Evolutionary conservation across 2,113 vertebrate species (phyloP), one percentile per base, ranked within the genome.

Genomic region (Hippolais icterina): DNA sequence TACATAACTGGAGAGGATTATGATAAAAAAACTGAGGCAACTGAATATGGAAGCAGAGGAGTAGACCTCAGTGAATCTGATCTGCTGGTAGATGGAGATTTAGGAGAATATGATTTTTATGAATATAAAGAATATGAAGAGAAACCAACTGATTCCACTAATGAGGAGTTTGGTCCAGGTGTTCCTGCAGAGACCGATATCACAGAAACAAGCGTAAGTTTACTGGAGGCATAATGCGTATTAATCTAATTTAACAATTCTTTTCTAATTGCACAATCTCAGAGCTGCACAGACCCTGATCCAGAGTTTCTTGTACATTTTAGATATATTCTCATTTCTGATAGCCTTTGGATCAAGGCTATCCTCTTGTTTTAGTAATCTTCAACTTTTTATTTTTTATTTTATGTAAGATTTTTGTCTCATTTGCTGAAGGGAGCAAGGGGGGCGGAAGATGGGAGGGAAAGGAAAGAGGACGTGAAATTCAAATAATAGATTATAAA

Each of bases 51-150:
- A 98, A 98, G 94, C 97, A 90, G 98, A 99, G 46, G 88, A 97
- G 76, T 99, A 99, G 98, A 99, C 98, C 98, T 98, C 98, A 99
- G 99, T 98, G 98, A 99, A 87, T 98, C 99, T 98, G 98, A 99
- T 97, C 98, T 97, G 94, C 98, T 98, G 96, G 98, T 99, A 98
- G 99, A 99, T 99, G 99, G 98, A 98, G 98, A 98, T 98, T 98
- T 98, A 98, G 98, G 98, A 72, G 98, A 98, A 98, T 98, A 98
- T 97, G 97, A 98, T 59, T 99, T 99, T 97, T 99, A 99, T 98
- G 99, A 99, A 97, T 99, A 98, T 95, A 99, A 98, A 97, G 98
- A 98, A 53, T 98, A 98, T 93, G 98, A 98, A 96, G 98, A 99
- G 79, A 98, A 98, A 92, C 97, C 98, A 90, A 98, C 98, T 75